Conservation (phyloP, 2,888 invertebrate species). For the Mythimna albipuncta region DNA sequence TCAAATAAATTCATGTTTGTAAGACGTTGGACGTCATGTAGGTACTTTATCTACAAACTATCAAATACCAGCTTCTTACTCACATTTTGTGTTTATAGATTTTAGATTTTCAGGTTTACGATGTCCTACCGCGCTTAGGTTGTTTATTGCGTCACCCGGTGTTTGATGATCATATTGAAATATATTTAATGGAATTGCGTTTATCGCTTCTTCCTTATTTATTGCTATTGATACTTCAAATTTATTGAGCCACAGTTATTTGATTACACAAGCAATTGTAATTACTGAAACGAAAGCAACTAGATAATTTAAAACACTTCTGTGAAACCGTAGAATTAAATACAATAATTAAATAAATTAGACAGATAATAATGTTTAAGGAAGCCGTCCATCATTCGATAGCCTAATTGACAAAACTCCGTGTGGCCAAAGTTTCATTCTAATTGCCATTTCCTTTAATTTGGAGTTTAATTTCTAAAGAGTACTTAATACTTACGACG, state of each 20-base stretch:
- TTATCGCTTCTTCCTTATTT: conserved; percentile 33
- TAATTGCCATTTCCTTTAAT: conserved; percentile 63
- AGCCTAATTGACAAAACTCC: conserved; percentile 49
- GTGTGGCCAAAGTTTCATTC: conserved; percentile 41
- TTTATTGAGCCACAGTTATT: conserved; percentile 7
- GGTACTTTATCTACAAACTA: conserved; percentile 40
- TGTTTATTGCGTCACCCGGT: conserved; percentile 26
- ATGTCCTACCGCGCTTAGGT: conserved; percentile 17
- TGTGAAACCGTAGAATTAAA: conserved; percentile 4
- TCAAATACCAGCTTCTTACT: conserved; percentile 32
- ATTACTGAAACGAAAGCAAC: conserved; percentile 22
- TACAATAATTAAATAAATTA: conserved; percentile 34
- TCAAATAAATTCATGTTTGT: conserved; percentile 76
- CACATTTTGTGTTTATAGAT: conserved; percentile 32
- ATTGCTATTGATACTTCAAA: conserved; percentile 15
- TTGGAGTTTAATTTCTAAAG: conserved; percentile 44
- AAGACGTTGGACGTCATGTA: conserved; percentile 66
- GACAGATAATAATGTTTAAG: conserved; percentile 47
- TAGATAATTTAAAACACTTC: conserved; percentile 3
- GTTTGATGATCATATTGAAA: conserved; percentile 35
- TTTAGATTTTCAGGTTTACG: conserved; percentile 41
- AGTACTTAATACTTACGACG: conserved; percentile 44
- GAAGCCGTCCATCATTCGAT: conserved; percentile 55
- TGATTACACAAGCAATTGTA: conserved; percentile 12
- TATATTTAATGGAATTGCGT: conserved; percentile 14